phyloP scores from a whole-genome alignment of 2,797 vertebrate genomes.

The Poecilia velifera region DNA sequence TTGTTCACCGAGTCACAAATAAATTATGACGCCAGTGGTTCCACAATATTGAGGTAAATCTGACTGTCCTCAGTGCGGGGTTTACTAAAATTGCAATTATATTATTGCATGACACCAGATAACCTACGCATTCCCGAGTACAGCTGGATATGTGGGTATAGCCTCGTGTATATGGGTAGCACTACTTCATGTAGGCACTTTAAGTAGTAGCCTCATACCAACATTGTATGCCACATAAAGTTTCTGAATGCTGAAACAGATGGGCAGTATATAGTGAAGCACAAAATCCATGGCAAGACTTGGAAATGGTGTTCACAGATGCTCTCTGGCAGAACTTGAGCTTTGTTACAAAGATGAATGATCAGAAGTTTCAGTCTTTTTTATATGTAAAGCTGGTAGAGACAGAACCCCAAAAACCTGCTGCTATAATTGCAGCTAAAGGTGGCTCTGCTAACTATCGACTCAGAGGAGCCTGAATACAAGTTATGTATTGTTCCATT shows the following conservation, averaged over 20 bases:
- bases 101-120: background rate
- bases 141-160: background rate
- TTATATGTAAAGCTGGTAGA: background rate
- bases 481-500: background rate
- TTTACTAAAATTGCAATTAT: background rate
- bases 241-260: constrained; percentile 2
- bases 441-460: background rate
- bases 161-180: background rate
- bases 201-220: background rate
- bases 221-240: background rate
- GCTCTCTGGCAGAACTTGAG: background rate
- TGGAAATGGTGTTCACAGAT: background rate
- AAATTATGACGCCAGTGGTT: no score
- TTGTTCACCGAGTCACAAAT: no score
- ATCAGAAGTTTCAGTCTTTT: background rate
- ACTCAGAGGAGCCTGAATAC: background rate
- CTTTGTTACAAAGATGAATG: background rate
- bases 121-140: background rate
- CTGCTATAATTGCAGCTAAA: background rate
- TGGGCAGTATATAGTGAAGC: background rate
- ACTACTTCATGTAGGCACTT: background rate
- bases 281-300: background rate
- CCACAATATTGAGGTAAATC: no score
- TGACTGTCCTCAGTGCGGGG: background rate
- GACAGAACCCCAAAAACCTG: background rate